Percentiles rank a stretch among this genome's conserved stretches.
Evolutionary conservation across 2,113 vertebrate species (phyloP).

Genomic region (Trachemys scripta): DNA sequence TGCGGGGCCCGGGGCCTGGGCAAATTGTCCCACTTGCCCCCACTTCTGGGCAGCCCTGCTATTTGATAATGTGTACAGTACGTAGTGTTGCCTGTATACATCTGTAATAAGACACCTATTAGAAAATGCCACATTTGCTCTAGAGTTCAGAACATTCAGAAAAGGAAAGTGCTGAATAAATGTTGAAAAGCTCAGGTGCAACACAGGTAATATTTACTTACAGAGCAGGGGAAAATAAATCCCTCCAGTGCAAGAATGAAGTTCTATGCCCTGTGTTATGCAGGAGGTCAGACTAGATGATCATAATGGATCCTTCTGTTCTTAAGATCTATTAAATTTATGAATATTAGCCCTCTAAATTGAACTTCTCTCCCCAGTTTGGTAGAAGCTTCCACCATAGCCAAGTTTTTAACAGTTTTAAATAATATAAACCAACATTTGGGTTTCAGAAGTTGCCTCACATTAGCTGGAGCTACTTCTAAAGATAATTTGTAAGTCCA

Average conservation of each 20-base stretch:
- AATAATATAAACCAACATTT: neutral
- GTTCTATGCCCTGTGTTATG: rapidly evolving
- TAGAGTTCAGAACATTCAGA: neutral
- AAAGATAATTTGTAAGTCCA: neutral
- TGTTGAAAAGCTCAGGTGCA: neutral
- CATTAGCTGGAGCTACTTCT: neutral
- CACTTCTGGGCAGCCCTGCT: neutral
- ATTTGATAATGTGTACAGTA: neutral
- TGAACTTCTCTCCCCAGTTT: neutral
- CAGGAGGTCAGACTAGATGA: neutral
- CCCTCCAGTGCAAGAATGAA: neutral
- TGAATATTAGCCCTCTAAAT: neutral
- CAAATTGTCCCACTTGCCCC: too few species aligned
- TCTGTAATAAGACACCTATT: neutral
- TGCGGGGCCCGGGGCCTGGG: too few species aligned
- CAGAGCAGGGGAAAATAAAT: neutral
- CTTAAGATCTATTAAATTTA: neutral
- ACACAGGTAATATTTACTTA: neutral
- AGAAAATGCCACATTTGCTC: neutral
- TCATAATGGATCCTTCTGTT: neutral
- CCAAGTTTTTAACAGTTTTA: neutral
- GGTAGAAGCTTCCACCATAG: neutral
- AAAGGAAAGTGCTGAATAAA: neutral
- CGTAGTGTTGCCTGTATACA: neutral
- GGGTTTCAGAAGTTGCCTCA: neutral